A percentile compares a stretch with the other conserved stretches of the same genome.
Evolutionary conservation across 1,140 invertebrate genomes (phyloP).

Genomic region (Pogonus chalceus): DNA sequence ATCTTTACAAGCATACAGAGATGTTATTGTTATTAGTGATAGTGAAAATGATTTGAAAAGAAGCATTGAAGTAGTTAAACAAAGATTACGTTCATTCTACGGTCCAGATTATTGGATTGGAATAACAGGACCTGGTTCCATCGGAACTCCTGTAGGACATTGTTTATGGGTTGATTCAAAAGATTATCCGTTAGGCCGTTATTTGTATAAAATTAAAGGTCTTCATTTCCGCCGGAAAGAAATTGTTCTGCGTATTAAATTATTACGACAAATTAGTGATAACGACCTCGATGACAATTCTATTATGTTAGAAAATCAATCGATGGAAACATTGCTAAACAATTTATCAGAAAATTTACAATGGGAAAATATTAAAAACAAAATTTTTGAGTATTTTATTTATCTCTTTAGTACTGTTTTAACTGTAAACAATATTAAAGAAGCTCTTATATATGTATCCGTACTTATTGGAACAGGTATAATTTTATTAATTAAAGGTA

Average conservation of each 20-base stretch:
- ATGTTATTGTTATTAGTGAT: constrained; percentile 20
- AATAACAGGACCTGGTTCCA: constrained; percentile 19
- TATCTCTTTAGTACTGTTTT: constrained; percentile 13
- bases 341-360: not conserved
- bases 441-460: constrained; percentile 19
- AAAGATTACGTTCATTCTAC: constrained; percentile 12
- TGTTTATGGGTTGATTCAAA: constrained; percentile 23
- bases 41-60: constrained; percentile 22
- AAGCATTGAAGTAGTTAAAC: constrained; percentile 18
- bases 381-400: constrained; percentile 11
- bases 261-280: constrained; percentile 14
- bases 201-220: constrained; percentile 24
- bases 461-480: constrained; percentile 18
- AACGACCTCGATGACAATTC: constrained; percentile 9
- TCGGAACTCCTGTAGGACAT: constrained; percentile 21
- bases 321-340: not conserved
- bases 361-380: not conserved
- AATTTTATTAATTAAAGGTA: constrained; percentile 13
- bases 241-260: constrained; percentile 22
- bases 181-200: constrained; percentile 22
- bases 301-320: not conserved
- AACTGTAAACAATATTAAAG: constrained; percentile 20
- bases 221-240: constrained; percentile 22
- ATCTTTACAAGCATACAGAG: constrained; percentile 20
- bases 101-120: constrained; percentile 21